Evolutionary conservation across 2,888 invertebrate species (phyloP).

Genomic region (Orchestes rusci): DNA sequence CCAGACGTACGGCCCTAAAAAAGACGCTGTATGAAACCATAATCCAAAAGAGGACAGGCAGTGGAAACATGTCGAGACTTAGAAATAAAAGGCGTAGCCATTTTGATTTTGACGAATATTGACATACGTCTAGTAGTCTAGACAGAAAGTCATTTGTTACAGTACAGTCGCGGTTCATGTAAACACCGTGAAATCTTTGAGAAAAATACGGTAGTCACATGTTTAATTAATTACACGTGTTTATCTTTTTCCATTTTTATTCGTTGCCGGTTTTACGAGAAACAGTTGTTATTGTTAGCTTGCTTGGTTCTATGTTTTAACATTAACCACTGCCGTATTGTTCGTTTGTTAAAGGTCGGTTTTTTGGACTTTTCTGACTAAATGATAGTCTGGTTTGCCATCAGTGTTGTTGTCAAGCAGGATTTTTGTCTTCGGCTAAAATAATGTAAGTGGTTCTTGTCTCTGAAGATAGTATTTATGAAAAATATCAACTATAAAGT

Average conservation of each 20-base stretch:
- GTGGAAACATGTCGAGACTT: conserved; percentile 33
- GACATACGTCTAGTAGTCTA: conserved; percentile 53
- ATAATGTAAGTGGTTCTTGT: conserved; percentile 37
- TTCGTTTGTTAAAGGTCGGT: conserved; percentile 30
- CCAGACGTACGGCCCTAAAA: conserved; percentile 5
- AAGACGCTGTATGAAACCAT: background rate
- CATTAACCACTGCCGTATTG: too few species aligned
- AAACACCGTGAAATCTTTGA: conserved; percentile 40
- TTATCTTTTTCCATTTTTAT: conserved; percentile 21
- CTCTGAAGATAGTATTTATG: too few species aligned
- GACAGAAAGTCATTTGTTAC: conserved; percentile 48
- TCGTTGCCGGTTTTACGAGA: conserved; percentile 7
- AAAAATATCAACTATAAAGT: too few species aligned
- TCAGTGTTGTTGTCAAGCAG: conserved; percentile 25
- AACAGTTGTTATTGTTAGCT: conserved; percentile 28
- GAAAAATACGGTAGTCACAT: conserved; percentile 35
- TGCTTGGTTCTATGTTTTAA: conserved; percentile 29
- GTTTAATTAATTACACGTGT: conserved; percentile 32
- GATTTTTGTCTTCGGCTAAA: conserved; percentile 33
- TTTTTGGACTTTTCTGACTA: conserved; percentile 29
- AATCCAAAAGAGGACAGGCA: conserved; percentile 15
- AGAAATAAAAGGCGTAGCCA: conserved; percentile 56
- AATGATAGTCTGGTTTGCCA: conserved; percentile 25
- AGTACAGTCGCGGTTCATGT: conserved; percentile 45
- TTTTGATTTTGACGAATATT: conserved; percentile 68